Conservation (phyloP, 2,888 invertebrate genomes). For the Drosophila quinaria region DNA sequence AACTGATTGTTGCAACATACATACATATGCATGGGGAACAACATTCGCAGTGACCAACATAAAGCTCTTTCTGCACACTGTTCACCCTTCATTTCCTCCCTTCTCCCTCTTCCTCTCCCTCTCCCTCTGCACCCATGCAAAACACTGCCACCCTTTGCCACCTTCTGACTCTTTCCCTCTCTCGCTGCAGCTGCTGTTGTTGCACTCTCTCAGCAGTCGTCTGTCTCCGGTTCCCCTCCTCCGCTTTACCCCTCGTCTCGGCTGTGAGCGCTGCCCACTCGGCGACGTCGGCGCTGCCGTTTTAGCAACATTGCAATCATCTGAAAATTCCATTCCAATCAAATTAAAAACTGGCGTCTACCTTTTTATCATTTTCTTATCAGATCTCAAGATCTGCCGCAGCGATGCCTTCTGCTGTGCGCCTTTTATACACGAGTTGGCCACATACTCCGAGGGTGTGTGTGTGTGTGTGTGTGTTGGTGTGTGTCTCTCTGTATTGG, state of each 20-base stretch:
- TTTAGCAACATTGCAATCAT: conserved; percentile 81
- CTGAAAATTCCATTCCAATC: conserved; percentile 85
- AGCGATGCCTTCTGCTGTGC: conserved; percentile 81
- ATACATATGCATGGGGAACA: conserved; percentile 9
- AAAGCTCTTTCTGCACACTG: conserved; percentile 56
- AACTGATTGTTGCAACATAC: conserved; percentile 27
- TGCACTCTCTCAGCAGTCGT: conserved; percentile 64
- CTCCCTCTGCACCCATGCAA: conserved; percentile 12
- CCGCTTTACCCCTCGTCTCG: neutral
- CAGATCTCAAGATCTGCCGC: conserved; percentile 85
- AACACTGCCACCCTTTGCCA: conserved; percentile 22
- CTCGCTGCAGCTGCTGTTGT: conserved; percentile 14
- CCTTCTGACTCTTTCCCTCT: neutral
- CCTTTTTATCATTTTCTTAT: conserved; percentile 86
- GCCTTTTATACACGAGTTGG: conserved; percentile 40
- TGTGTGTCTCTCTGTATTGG: conserved; percentile 26
- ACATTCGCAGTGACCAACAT: conserved; percentile 45
- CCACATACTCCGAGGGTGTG: conserved; percentile 6
- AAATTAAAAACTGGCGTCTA: conserved; percentile 86
- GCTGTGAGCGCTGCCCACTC: neutral
- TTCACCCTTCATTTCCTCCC: conserved; percentile 5
- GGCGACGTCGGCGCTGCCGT: conserved; percentile 73
- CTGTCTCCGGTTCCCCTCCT: conserved; percentile 23
- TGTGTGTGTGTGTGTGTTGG: conserved; percentile 18
- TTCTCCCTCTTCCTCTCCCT: neutral